Evolutionary conservation across 1,140 invertebrate species (phyloP), one percentile per base, ranked within the genome.

Genomic region (Drosophila equinoxialis): DNA sequence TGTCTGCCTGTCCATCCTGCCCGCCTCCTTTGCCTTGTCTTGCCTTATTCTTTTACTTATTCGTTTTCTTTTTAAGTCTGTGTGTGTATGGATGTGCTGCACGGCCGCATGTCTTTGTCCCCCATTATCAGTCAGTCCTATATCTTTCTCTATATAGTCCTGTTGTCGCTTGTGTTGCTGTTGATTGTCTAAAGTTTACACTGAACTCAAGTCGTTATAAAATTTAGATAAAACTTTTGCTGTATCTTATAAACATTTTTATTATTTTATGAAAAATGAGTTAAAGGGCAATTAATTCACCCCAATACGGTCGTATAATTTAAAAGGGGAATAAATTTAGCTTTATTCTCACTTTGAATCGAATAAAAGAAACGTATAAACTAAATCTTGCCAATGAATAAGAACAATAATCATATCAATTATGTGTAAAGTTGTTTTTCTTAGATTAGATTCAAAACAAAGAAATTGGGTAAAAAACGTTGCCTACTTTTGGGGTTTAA

Each of bases 151-250:
- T 61, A 37, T 48, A 51, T 51, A 51, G 45, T 23, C 17, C 45
- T 66, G 54, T 42, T 41, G 55, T 39, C 39, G 26, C 10, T 13
- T 65, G 54, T 63, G 30, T 68, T 55, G 33, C 61, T 39, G 61
- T 68, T 77, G 79, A 82, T 87, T 87, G 79, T 66, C 45, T 59
- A 87, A 87, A 89, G 65, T 87, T 89, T 87, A 59, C 70, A 59
- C 65, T 63, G 65, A 77, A 75, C 74, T 89, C 77, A 70, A 71
- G 68, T 85, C 76, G 77, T 80, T 74, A 87, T 89, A 89, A 83
- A 87, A 83, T 87, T 72, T 80, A 87, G 82, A 77, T 67, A 80
- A 77, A 80, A 71, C 74, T 68, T 54, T 57, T 65, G 54, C 66
- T 65, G 37, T 60, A 66, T 62, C 63, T 33, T 62, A 26, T 14